Percentiles rank a stretch among this genome's conserved stretches.
phyloP scores from a whole-genome alignment of 2,113 vertebrate species.

The Diphyllodes magnificus region DNA sequence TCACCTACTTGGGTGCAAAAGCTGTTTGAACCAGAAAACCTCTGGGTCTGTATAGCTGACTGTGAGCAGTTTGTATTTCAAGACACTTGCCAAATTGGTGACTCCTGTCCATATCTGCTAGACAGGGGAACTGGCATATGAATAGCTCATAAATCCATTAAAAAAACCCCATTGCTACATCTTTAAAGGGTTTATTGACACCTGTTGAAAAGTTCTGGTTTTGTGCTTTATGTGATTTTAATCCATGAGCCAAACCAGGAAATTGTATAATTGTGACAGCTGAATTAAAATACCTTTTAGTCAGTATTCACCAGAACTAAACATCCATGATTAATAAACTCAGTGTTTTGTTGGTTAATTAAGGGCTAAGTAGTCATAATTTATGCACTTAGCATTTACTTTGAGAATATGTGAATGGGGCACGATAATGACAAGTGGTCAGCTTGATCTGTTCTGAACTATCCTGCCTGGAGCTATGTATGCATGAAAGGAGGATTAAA shows the following conservation, averaged over 20 bases:
- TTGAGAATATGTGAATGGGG: neutral
- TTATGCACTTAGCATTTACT: neutral
- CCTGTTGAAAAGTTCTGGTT: neutral
- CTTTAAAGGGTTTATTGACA: neutral
- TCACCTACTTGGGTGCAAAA: neutral
- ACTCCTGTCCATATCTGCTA: neutral
- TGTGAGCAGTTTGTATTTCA: neutral
- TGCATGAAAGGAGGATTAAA: neutral
- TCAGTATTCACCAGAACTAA: neutral
- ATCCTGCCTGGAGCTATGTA: neutral
- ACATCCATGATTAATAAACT: neutral
- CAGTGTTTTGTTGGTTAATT: neutral
- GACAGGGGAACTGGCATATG: neutral
- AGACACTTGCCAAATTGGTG: neutral
- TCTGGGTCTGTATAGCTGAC: neutral
- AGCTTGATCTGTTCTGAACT: neutral
- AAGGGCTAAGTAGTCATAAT: neutral
- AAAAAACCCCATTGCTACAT: neutral
- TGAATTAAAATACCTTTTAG: neutral
- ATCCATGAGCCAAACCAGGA: neutral
- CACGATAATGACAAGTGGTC: neutral
- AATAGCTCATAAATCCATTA: neutral
- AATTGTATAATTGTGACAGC: neutral
- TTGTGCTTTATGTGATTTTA: neutral
- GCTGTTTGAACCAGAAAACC: neutral